Percentiles rank a stretch among this genome's conserved stretches.
Evolutionary conservation across 2,888 invertebrate species (phyloP).

Genomic region (Atethmia centrago): DNA sequence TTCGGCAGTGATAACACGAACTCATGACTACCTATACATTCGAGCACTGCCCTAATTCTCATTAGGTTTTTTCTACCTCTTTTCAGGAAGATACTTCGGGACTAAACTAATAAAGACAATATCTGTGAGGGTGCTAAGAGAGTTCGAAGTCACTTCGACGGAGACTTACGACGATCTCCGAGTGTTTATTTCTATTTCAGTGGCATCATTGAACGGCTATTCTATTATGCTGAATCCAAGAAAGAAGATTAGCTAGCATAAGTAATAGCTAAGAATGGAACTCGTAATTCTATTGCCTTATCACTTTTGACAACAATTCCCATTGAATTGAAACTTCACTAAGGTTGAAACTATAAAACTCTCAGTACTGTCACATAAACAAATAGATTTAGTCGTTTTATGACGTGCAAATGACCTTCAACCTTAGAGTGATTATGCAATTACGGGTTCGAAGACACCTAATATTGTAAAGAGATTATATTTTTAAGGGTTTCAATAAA

Average conservation of each 20-base stretch:
- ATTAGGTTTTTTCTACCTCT: neutral
- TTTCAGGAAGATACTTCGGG: conserved; percentile 82
- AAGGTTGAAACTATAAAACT: no score
- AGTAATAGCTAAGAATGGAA: neutral
- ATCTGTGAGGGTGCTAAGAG: conserved; percentile 74
- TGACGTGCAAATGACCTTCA: no score
- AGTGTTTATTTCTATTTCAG: conserved; percentile 78
- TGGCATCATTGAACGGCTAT: conserved; percentile 75
- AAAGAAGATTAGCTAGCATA: conserved; percentile 32
- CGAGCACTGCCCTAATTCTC: neutral
- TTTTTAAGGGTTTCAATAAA: neutral
- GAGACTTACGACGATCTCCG: conserved; percentile 76
- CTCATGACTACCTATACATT: neutral
- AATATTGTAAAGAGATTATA: neutral
- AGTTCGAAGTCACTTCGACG: conserved; percentile 75
- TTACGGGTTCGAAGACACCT: neutral
- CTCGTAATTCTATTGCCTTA: no score
- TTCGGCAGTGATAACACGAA: neutral
- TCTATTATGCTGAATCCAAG: conserved; percentile 74
- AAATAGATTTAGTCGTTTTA: no score
- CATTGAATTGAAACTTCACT: no score
- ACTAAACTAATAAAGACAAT: conserved; percentile 81
- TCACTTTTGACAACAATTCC: no score
- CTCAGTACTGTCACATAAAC: no score
- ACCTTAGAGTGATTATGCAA: neutral